Evolutionary conservation across 2,888 invertebrate species (phyloP).

Genomic region (Rotaria magnacalcarata): DNA sequence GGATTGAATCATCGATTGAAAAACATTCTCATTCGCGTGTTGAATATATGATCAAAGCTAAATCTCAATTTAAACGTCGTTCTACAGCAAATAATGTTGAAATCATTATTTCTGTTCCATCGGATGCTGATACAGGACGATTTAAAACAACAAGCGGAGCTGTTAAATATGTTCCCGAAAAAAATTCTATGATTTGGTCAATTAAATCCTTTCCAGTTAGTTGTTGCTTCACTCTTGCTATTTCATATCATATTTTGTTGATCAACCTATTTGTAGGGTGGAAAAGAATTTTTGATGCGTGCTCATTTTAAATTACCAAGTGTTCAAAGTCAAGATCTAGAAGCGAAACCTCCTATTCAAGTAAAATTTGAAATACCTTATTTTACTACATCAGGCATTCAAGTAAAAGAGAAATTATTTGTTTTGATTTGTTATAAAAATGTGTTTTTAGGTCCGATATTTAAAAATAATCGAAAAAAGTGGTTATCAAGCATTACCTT

Average conservation of each 20-base stretch:
- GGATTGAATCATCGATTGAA: conserved; percentile 98
- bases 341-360: conserved; percentile 94
- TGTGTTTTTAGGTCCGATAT: conserved; percentile 66
- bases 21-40: conserved; percentile 92
- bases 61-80: conserved; percentile 91
- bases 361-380: conserved; percentile 98
- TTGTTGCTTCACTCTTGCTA: not conserved
- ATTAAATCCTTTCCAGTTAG: conserved; percentile 83
- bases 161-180: conserved; percentile 93
- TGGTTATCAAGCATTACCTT: conserved; percentile 94
- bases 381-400: conserved; percentile 95
- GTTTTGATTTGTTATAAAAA: no score
- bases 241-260: not conserved
- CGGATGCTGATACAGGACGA: conserved; percentile 92
- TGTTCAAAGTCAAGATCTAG: conserved; percentile 83
- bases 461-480: conserved; percentile 97
- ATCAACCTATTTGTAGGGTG: conserved; percentile 65
- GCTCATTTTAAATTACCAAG: conserved; percentile 95
- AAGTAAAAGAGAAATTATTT: conserved; percentile 64
- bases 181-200: conserved; percentile 92
- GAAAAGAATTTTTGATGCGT: conserved; percentile 94
- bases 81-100: conserved; percentile 98
- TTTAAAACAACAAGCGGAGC: conserved; percentile 94
- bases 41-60: conserved; percentile 97
- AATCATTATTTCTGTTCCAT: conserved; percentile 66